Conservation (phyloP, 2,113 vertebrate genomes). For the Rhipidura dahli region DNA sequence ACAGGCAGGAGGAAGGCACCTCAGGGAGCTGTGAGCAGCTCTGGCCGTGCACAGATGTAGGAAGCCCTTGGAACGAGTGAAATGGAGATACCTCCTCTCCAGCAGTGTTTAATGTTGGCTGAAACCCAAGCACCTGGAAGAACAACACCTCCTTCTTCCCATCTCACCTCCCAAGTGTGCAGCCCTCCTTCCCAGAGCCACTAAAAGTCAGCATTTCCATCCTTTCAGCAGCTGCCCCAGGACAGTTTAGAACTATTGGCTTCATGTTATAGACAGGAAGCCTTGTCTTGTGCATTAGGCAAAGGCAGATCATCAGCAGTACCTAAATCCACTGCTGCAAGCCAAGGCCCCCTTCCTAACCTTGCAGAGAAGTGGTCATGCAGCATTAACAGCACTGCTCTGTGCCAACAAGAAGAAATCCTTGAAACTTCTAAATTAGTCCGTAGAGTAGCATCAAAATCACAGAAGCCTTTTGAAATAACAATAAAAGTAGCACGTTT, state of each 20-base stretch:
- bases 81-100: not conserved
- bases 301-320: not conserved
- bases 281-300: no score
- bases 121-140: not conserved
- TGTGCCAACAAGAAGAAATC: not conserved
- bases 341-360: not conserved
- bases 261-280: not conserved
- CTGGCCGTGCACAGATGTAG: not conserved
- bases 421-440: not conserved
- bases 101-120: not conserved
- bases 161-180: fast-evolving
- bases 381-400: fast-evolving
- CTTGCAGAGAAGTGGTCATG: fast-evolving
- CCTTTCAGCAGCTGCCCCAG: not conserved
- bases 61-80: not conserved
- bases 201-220: not conserved
- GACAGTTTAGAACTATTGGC: not conserved
- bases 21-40: fast-evolving
- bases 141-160: not conserved
- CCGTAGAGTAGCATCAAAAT: not conserved
- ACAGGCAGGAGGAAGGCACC: not conserved
- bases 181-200: not conserved
- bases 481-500: not conserved
- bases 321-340: not conserved
- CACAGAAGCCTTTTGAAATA: not conserved